These are phyloP conservation scores for Trididemnum clinides DNA, from an alignment of 23 tunicate species.

Conservation along the genomic window DNA sequence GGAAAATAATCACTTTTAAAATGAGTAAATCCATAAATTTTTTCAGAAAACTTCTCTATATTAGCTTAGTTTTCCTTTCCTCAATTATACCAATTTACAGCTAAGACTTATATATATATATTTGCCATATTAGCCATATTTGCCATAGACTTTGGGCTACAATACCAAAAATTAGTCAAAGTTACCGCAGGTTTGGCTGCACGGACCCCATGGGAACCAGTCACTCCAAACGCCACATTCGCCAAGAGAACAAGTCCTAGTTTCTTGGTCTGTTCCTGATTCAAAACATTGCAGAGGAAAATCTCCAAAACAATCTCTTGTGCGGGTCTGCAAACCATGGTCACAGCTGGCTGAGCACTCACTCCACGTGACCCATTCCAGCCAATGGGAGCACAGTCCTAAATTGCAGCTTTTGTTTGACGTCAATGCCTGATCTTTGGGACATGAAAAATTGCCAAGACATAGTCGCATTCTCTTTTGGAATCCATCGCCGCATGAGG, in stretches of 20 bases:
- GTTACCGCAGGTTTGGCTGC: slow-evolving; percentile 73
- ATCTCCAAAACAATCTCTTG: slow-evolving; percentile 68
- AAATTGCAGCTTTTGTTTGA: slow-evolving; percentile 16
- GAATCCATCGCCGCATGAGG: slow-evolving; percentile 43
- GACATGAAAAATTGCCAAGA: slow-evolving; percentile 60
- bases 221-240: slow-evolving; percentile 60
- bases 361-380: slow-evolving; percentile 72
- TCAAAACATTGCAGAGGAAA: slow-evolving; percentile 47
- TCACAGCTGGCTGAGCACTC: slow-evolving; percentile 65
- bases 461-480: slow-evolving; percentile 26
- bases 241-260: slow-evolving; percentile 50
- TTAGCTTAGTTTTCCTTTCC: no score
- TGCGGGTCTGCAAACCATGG: slow-evolving; percentile 45
- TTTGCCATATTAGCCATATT: no score
- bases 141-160: no score
- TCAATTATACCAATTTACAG: no score
- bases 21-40: no score
- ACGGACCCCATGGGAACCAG: slow-evolving; percentile 68
- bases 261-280: slow-evolving; percentile 18
- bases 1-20: no score
- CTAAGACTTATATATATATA: no score
- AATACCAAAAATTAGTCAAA: no score
- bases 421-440: slow-evolving; percentile 21
- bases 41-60: no score
- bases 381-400: slow-evolving; percentile 67